phyloP scores from a whole-genome alignment of 2,888 invertebrate species.

The Stratiomys singularior region DNA sequence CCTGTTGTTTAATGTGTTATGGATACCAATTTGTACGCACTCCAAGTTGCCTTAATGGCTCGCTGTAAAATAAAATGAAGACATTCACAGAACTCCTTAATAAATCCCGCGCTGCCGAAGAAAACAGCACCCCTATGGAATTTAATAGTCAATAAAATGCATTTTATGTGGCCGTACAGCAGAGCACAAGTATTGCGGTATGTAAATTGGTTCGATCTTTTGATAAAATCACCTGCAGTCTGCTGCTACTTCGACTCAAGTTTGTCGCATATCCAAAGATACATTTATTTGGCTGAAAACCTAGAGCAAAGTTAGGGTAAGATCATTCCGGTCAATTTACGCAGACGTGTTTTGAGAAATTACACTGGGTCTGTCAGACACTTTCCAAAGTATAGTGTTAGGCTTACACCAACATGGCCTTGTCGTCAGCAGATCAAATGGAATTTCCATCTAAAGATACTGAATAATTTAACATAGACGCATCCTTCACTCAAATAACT shows the following conservation, averaged over 20 bases:
- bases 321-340: too few species aligned
- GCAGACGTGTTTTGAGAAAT: too few species aligned
- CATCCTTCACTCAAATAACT: background rate
- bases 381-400: too few species aligned
- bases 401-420: too few species aligned
- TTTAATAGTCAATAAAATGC: slow-evolving; percentile 42
- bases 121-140: slow-evolving; percentile 16
- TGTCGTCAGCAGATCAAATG: too few species aligned
- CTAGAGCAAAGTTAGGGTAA: too few species aligned
- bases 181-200: slow-evolving; percentile 12
- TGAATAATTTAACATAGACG: too few species aligned
- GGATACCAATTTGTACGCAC: background rate
- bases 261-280: too few species aligned
- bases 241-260: background rate
- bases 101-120: slow-evolving; percentile 31
- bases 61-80: slow-evolving; percentile 30
- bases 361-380: too few species aligned
- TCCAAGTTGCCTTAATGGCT: background rate
- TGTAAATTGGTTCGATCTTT: slow-evolving; percentile 43
- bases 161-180: slow-evolving; percentile 25
- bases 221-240: slow-evolving; percentile 43
- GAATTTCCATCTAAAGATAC: too few species aligned
- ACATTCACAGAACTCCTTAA: background rate
- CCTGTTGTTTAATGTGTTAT: background rate
- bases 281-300: too few species aligned